phyloP scores from a whole-genome alignment of 23 tunicate genomes.

The Styela plicata region DNA sequence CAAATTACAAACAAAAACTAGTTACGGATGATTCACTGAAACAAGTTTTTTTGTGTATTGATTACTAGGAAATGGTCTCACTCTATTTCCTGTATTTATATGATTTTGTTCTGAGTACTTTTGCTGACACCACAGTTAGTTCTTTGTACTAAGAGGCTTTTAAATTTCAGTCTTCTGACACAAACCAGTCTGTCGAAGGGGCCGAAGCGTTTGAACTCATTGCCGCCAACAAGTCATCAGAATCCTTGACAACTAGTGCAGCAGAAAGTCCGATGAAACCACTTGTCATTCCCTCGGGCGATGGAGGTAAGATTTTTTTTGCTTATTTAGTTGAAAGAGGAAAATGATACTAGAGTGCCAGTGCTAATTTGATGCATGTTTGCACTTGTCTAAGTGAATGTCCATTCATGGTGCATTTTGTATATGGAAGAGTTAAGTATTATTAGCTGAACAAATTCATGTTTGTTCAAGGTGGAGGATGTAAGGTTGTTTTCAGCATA shows the following conservation, averaged over 20 bases:
- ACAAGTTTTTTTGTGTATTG: background rate
- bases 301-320: slow-evolving; percentile 42
- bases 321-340: background rate
- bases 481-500: too few relatives aligned
- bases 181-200: slow-evolving; percentile 36
- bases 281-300: slow-evolving; percentile 69
- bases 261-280: slow-evolving; percentile 31
- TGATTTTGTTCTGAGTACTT: too few relatives aligned
- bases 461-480: too few relatives aligned
- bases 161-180: slow-evolving; percentile 28
- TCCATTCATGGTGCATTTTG: too few relatives aligned
- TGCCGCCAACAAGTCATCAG: slow-evolving; percentile 39
- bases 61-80: background rate
- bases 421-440: too few relatives aligned
- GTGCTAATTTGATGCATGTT: background rate
- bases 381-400: background rate
- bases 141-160: too few relatives aligned
- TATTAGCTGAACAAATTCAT: too few relatives aligned
- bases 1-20: too few relatives aligned
- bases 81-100: background rate
- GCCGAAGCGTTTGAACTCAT: slow-evolving; percentile 78
- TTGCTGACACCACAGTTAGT: too few relatives aligned
- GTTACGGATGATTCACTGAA: too few relatives aligned
- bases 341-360: background rate
- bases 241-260: slow-evolving; percentile 5